phyloP scores from a whole-genome alignment of 2,797 vertebrate genomes.

The Natrix natrix region DNA sequence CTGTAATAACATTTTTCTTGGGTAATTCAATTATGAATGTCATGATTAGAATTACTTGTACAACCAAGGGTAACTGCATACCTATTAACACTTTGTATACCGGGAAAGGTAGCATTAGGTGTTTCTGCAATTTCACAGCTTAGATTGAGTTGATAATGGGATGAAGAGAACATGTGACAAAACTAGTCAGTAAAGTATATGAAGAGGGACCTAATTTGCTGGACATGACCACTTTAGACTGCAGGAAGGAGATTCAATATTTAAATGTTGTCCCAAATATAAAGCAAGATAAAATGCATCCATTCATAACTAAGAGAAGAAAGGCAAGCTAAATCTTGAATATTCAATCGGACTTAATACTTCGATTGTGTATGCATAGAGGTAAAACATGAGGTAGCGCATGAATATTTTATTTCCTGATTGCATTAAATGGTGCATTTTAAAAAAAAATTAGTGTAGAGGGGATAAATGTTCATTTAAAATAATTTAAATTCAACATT shows the following conservation, averaged over 20 bases:
- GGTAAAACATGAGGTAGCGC: neutral
- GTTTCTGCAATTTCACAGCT: neutral
- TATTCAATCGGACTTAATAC: neutral
- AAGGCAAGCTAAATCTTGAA: neutral
- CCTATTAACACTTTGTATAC: constrained; percentile 15
- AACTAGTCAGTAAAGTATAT: neutral
- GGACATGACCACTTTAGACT: neutral
- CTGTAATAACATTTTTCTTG: neutral
- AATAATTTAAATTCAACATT: neutral
- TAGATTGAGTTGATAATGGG: neutral
- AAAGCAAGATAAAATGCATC: neutral
- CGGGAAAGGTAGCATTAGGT: neutral
- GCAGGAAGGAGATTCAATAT: neutral
- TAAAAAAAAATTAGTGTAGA: neutral
- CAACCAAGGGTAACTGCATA: neutral
- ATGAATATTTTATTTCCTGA: neutral
- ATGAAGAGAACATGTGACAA: neutral
- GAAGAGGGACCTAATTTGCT: neutral
- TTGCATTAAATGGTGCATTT: neutral
- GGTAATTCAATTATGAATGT: constrained; percentile 31
- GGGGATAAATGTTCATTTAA: neutral
- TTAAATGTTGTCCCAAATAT: neutral
- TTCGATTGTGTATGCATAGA: neutral
- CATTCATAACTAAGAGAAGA: neutral
- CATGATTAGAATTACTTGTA: constrained; percentile 18